These are phyloP conservation scores for Oreohelix idahoensis DNA, from an alignment of 1,140 invertebrate species.

Conservation along the genomic window DNA sequence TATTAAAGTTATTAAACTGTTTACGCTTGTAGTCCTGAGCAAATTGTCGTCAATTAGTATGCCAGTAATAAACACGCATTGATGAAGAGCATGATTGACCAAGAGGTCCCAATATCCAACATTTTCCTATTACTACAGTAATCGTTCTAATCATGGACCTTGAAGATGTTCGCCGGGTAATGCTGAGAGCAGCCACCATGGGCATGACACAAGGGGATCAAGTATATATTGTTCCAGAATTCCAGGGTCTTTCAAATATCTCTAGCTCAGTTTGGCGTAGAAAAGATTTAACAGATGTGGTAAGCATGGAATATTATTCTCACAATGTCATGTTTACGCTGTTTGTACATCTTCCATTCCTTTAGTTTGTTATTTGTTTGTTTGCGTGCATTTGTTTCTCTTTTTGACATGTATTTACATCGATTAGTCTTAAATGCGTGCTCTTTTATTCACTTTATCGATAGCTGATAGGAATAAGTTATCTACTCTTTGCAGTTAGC, in stretches of 20 bases:
- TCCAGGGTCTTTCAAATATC: slow-evolving; percentile 4
- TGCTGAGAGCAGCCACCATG: neutral
- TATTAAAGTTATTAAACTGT: too few relatives aligned
- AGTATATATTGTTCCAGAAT: slow-evolving; percentile 35
- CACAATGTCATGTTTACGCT: neutral
- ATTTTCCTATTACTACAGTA: too few relatives aligned
- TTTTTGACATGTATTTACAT: neutral
- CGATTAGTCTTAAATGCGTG: too few relatives aligned
- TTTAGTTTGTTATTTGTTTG: neutral
- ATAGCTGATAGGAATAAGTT: too few relatives aligned
- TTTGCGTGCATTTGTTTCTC: neutral
- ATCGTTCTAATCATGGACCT: slow-evolving; percentile 16
- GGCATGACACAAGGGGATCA: slow-evolving; percentile 17
- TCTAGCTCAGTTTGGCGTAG: slow-evolving; percentile 19
- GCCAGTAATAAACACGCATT: too few relatives aligned
- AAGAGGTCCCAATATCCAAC: too few relatives aligned
- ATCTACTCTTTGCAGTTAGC: too few relatives aligned
- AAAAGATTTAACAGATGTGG: slow-evolving; percentile 16
- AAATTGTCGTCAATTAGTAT: too few relatives aligned
- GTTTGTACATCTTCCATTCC: neutral
- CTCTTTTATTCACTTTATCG: too few relatives aligned
- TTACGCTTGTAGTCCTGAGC: too few relatives aligned
- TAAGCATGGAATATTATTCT: neutral
- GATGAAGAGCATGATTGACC: too few relatives aligned
- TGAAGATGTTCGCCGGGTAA: slow-evolving; percentile 8